Evolutionary conservation across 1,140 invertebrate genomes (phyloP), one percentile per base, ranked within the genome.

Genomic region (Drosophila malerkotliana): DNA sequence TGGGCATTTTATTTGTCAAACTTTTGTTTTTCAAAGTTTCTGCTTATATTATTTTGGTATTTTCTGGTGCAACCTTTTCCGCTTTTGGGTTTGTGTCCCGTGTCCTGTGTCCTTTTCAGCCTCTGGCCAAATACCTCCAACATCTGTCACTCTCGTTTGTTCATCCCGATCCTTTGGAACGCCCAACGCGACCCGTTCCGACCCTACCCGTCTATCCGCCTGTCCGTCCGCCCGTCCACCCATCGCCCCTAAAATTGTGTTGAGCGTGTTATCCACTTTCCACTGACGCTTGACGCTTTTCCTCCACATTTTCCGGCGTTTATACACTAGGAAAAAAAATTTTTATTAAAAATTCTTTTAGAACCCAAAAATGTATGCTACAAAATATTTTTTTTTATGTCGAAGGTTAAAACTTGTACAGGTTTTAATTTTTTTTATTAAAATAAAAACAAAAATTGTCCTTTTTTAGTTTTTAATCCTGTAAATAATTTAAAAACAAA

Each of bases 241-340:
- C 61, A 37, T 37, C 30, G 41, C 49, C 51, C 62, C 49, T 53
- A 30, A 48, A 56, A 56, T 69, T 66, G 62, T 68, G 62, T 69
- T 55, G 62, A 68, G 49, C 66, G 51, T 56, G 66, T 68, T 69
- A 69, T 69, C 67, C 63, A 69, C 64, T 57, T 71, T 67, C 6
- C 41, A 44, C 41, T 51, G 62, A 37, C 39, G 39, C 48, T 30
- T 32, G n/a, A 24, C 6, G 21, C 44, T 28, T 60, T 64, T 41
- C 26, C 15, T 14, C 37, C 56, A 26, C n/a, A n/a, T 59, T 59
- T 45, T 34, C 39, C 39, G 18, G 52, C 32, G 8, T 21, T n/a
- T 18, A 8, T 10, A 10, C 44, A 24, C 44, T 9, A 0, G 8
- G 18, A 24, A 24, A 47, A 24, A 47, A 2, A 24, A 15, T 14